Base-by-base conservation (phyloP, 2,888 invertebrate genomes). In the Leptura quadrifasciata region DNA sequence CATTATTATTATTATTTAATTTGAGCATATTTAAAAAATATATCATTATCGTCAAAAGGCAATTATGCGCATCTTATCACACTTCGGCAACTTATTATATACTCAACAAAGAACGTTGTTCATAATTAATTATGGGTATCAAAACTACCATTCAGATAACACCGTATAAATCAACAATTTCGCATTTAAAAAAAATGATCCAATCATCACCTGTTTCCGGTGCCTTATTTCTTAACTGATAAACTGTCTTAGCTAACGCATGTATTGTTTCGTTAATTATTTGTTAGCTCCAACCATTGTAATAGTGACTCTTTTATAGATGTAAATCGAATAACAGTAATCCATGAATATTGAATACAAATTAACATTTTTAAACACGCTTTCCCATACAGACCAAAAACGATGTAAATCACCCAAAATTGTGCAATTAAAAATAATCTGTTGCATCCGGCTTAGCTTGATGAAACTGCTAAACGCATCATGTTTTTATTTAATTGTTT, bases 401-500 rank as follows among this genome's bases (percentile, higher is more conserved):
- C 68, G 68, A 74, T 74, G 54, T 47, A 54, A 73, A 73, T 24
- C 67, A 54, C 24, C 61, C 68, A 10, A 74, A 68, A 68, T 72
- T 55, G 61, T 31, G 73, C 39, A 74, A 74, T 74, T 74, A 68
- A 67, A 68, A 74, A 68, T 74, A 74, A 74, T 68, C 60, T 60
- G 61, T 12, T 31, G 58, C 57, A 35, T 68, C 73, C 73, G 52
- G 54, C 73, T 65, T 61, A 58, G 65, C 27, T 73, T 63, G 57
- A 27, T 67, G 31, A 47, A 58, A 61, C 72, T 65, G 64, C 72
- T 64, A 73, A 75, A 68, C 57, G 68, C 68, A 68, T 75, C 65
- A 27, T 67, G 65, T 75, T 72, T 72, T 76, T 75, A 54, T 63
- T 67, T 75, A 72, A 75, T 72, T 75, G 68, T 72, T 75, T 67